Percentiles rank a stretch among this genome's conserved stretches.
These are phyloP conservation scores for Xiphorhynchus erythropygius DNA, from an alignment of 2,797 vertebrate genomes.

Conservation along the genomic window DNA sequence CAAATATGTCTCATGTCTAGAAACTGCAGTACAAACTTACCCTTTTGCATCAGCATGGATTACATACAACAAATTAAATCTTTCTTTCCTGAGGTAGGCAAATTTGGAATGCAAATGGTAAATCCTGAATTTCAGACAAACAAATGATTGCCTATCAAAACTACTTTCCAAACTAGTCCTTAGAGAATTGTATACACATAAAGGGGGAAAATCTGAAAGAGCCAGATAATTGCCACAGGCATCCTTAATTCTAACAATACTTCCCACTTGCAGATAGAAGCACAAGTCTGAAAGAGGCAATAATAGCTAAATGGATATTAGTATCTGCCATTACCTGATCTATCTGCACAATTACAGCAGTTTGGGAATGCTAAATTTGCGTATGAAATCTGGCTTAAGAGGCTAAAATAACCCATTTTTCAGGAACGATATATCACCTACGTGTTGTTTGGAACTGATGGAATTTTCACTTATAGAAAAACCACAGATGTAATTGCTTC, in stretches of 20 bases:
- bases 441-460: conserved; percentile 9
- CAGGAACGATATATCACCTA: neutral
- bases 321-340: conserved; percentile 41
- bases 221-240: conserved; percentile 15
- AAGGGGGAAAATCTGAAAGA: conserved; percentile 25
- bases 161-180: conserved; percentile 17
- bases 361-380: conserved; percentile 9
- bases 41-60: neutral
- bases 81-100: neutral
- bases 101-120: conserved; percentile 39
- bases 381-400: conserved; percentile 17
- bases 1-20: neutral
- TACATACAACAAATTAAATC: neutral
- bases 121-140: conserved; percentile 41
- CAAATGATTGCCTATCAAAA: conserved; percentile 43
- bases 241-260: conserved; percentile 19
- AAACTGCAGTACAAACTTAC: neutral
- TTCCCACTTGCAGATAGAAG: conserved; percentile 10
- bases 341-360: conserved; percentile 30
- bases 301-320: conserved; percentile 57
- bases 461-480: conserved; percentile 34
- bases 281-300: conserved; percentile 14
- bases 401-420: conserved; percentile 23
- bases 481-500: conserved; percentile 46
- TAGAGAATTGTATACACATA: neutral